Conservation (phyloP, 2,888 invertebrate species). For the Drosophila mulleri region DNA sequence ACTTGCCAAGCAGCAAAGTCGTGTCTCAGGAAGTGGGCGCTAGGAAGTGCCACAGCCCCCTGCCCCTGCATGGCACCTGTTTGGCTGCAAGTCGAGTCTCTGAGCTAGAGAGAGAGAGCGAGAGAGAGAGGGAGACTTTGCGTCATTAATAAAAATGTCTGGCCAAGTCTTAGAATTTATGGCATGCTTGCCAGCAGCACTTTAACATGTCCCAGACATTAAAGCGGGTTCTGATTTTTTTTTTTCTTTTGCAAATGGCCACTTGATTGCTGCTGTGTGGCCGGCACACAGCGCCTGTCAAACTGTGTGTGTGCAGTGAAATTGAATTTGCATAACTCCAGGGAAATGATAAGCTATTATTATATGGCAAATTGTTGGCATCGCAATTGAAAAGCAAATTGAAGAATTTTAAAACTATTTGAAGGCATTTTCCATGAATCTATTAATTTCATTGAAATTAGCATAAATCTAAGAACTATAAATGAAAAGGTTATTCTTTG, state of each 20-base stretch:
- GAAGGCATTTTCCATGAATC: too few relatives aligned
- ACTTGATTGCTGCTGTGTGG: slow-evolving; percentile 29
- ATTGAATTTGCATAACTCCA: slow-evolving; percentile 23
- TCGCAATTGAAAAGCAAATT: not conserved
- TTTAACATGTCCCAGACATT: slow-evolving; percentile 70
- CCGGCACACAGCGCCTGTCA: slow-evolving; percentile 32
- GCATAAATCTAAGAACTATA: too few relatives aligned
- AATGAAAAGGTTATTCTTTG: too few relatives aligned
- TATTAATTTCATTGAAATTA: too few relatives aligned
- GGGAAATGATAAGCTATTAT: slow-evolving; percentile 6
- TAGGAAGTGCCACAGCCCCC: slow-evolving; percentile 41
- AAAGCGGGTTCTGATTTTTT: slow-evolving; percentile 57
- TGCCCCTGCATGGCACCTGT: slow-evolving; percentile 51
- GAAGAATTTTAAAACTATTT: not conserved
- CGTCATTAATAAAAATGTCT: slow-evolving; percentile 81
- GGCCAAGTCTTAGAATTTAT: slow-evolving; percentile 76
- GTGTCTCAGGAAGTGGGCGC: slow-evolving; percentile 61
- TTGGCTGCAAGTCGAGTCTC: slow-evolving; percentile 9
- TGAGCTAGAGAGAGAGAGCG: not conserved
- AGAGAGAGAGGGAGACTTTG: slow-evolving; percentile 40
- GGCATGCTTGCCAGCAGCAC: slow-evolving; percentile 73
- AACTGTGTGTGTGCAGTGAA: slow-evolving; percentile 47
- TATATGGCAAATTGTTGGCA: slow-evolving; percentile 11
- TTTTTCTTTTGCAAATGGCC: slow-evolving; percentile 14
- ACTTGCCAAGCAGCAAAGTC: slow-evolving; percentile 19